These are phyloP conservation scores for Geopemphigus sp. DNA, from an alignment of 1,140 invertebrate species.

Conservation along the genomic window DNA sequence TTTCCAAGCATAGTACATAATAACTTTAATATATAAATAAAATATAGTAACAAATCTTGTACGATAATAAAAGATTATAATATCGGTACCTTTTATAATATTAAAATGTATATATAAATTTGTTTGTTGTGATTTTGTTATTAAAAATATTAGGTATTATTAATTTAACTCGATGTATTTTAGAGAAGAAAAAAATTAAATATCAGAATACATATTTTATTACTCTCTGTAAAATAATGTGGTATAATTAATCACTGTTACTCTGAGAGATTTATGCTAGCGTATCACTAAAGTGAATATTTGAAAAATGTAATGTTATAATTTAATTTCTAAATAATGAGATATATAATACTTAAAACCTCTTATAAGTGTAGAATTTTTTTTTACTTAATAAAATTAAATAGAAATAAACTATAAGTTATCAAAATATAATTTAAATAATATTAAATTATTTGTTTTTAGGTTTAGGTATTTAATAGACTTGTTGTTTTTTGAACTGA, in stretches of 20 bases:
- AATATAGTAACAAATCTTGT: not conserved
- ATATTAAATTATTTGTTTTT: too few relatives aligned
- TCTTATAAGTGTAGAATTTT: not conserved
- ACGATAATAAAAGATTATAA: not conserved
- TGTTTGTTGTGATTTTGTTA: not conserved
- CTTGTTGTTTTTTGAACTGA: too few relatives aligned
- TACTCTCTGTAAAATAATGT: not conserved
- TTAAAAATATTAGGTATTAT: not conserved
- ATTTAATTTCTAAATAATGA: not conserved
- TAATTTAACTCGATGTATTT: not conserved
- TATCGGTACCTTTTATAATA: not conserved
- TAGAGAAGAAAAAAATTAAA: not conserved
- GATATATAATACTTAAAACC: not conserved
- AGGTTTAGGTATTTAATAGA: too few relatives aligned
- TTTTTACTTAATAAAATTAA: not conserved
- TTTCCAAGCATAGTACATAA: not conserved
- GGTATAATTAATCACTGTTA: not conserved
- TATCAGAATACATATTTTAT: not conserved
- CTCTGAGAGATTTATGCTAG: not conserved
- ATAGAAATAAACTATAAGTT: too few relatives aligned
- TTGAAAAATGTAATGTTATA: conserved; percentile 1
- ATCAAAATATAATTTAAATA: not conserved
- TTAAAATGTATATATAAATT: too few relatives aligned
- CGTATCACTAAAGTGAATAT: not conserved
- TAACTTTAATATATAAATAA: not conserved